A percentile compares a stretch with the other conserved stretches of the same genome.
phyloP scores from a whole-genome alignment of 2,888 invertebrate genomes.

The Stratiomys singularior region DNA sequence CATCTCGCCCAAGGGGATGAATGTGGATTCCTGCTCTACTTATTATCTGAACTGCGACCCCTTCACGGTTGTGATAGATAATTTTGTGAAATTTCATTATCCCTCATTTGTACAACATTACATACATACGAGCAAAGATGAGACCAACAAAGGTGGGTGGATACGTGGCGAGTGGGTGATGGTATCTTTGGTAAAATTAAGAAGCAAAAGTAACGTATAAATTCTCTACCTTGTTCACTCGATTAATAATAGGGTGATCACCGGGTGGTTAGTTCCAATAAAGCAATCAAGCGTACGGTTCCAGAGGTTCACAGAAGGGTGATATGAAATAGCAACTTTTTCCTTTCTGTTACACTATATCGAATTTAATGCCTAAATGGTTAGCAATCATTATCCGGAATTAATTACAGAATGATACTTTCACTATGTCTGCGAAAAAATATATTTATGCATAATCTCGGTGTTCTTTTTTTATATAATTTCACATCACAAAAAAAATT shows the following conservation, averaged over 20 bases:
- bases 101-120: slow-evolving; percentile 17
- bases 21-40: neutral
- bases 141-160: slow-evolving; percentile 12
- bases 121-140: neutral
- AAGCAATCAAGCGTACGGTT: slow-evolving; percentile 23
- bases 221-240: slow-evolving; percentile 15
- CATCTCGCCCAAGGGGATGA: slow-evolving; percentile 11
- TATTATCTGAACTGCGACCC: neutral
- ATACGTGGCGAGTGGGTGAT: neutral
- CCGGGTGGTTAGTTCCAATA: slow-evolving; percentile 21
- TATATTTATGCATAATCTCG: too few species aligned
- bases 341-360: neutral
- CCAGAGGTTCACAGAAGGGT: neutral
- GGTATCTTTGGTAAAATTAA: slow-evolving; percentile 15
- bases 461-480: too few species aligned
- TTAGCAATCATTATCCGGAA: slow-evolving; percentile 3
- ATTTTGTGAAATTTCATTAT: neutral
- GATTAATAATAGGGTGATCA: neutral
- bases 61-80: neutral
- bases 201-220: slow-evolving; percentile 40
- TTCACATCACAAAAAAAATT: too few species aligned
- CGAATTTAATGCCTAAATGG: slow-evolving; percentile 2
- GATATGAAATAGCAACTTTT: slow-evolving; percentile 22
- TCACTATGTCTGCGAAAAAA: too few species aligned
- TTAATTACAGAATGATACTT: neutral